Evolutionary conservation across 2,888 invertebrate species (phyloP).

Genomic region (Lymantria monacha): DNA sequence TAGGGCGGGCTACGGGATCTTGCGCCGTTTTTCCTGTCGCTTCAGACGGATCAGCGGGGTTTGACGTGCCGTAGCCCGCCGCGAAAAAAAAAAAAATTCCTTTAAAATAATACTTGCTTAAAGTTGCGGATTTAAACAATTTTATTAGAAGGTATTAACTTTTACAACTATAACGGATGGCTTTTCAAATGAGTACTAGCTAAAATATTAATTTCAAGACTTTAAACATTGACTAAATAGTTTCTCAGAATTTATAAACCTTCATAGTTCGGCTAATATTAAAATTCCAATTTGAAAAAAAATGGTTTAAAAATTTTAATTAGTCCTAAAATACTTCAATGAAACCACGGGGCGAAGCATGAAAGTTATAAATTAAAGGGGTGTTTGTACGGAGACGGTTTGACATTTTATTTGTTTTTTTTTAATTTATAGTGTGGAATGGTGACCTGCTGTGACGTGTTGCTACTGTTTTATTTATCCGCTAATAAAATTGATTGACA

Average conservation of each 20-base stretch:
- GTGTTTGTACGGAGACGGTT: constrained; percentile 9
- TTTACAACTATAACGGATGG: too few species aligned
- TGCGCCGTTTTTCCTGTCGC: too few species aligned
- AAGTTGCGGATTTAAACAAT: too few species aligned
- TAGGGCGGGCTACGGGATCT: too few species aligned
- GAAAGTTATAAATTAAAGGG: constrained; percentile 62
- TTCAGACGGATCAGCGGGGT: too few species aligned
- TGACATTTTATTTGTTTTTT: constrained; percentile 27
- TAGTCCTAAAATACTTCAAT: constrained; percentile 69
- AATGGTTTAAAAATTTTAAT: constrained; percentile 62
- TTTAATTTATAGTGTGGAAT: constrained; percentile 59
- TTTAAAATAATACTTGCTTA: too few species aligned
- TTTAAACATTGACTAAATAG: constrained; percentile 48
- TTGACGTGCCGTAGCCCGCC: too few species aligned
- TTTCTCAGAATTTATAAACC: constrained; percentile 55
- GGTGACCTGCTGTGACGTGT: constrained; percentile 40
- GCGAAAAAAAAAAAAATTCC: too few species aligned
- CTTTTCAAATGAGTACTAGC: constrained; percentile 6
- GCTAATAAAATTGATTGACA: constrained; percentile 74
- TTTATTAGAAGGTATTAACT: too few species aligned
- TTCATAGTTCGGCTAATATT: constrained; percentile 35
- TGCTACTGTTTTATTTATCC: constrained; percentile 73
- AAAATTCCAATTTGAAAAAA: constrained; percentile 27
- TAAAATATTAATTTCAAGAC: constrained; percentile 24
- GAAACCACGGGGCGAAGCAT: constrained; percentile 56